These are phyloP conservation scores for Meloidogyne exigua DNA, from an alignment of 1,140 invertebrate species.

Conservation along the genomic window DNA sequence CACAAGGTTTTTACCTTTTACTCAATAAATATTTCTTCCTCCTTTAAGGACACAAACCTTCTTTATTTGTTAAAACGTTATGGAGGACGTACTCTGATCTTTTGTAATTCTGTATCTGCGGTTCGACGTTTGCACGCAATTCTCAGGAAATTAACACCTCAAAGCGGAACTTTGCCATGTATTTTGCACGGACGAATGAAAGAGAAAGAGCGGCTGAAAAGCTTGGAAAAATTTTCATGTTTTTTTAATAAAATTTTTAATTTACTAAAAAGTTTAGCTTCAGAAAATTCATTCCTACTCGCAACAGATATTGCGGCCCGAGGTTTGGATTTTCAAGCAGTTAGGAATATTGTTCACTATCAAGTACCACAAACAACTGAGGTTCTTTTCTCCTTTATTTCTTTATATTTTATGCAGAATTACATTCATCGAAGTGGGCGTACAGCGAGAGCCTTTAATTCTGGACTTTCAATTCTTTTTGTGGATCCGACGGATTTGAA, in stretches of 20 bases:
- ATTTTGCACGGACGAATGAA: constrained; percentile 91
- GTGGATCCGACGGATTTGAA: constrained; percentile 82
- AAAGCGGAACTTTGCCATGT: constrained; percentile 70
- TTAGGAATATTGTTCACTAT: constrained; percentile 94
- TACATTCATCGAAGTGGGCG: constrained; percentile 94
- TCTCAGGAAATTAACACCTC: constrained; percentile 73
- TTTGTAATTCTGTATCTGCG: constrained; percentile 93
- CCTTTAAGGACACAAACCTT: constrained; percentile 77
- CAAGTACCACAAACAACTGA: constrained; percentile 91
- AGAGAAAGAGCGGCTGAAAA: constrained; percentile 87
- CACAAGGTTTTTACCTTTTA: constrained; percentile 69
- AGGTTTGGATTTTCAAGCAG: constrained; percentile 88
- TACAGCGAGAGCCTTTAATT: constrained; percentile 82
- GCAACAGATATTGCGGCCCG: constrained; percentile 95
- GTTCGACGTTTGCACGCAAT: constrained; percentile 80
- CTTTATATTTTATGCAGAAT: constrained; percentile 67
- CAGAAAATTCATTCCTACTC: constrained; percentile 74
- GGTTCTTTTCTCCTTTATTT: constrained; percentile 65
- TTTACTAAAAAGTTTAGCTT: constrained; percentile 40
- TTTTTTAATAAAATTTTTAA: constrained; percentile 39
- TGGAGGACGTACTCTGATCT: constrained; percentile 86
- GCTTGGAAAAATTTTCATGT: constrained; percentile 82
- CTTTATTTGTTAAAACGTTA: constrained; percentile 86
- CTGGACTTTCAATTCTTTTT: constrained; percentile 85
- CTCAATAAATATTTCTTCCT: neutral